A percentile compares a stretch with the other conserved stretches of the same genome.
Conservation (phyloP, 2,113 vertebrate genomes). For the Caranx ignobilis region DNA sequence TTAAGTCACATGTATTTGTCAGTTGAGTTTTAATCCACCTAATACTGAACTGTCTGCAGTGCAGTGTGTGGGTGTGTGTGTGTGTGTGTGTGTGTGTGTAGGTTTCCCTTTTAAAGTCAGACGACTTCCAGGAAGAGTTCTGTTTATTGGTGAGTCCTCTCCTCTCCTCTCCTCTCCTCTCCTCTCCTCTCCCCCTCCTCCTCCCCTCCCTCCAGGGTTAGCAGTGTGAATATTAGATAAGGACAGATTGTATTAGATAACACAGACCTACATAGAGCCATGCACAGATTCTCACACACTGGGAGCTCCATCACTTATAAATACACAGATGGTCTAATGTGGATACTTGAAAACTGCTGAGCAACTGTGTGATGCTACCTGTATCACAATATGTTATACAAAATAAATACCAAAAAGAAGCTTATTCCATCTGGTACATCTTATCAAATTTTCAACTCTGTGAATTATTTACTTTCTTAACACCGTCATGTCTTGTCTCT, state of each 20-base stretch:
- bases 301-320: conserved; percentile 20
- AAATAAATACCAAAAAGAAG: neutral
- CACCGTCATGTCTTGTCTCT: neutral
- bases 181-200: conserved; percentile 12
- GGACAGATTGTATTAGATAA: conserved; percentile 79
- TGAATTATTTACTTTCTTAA: neutral
- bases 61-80: neutral
- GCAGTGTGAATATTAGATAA: conserved; percentile 74
- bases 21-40: neutral
- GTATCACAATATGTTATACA: neutral
- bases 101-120: conserved; percentile 36
- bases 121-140: conserved; percentile 38
- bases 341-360: conserved; percentile 14
- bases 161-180: conserved; percentile 13
- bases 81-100: conserved; percentile 1
- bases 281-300: conserved; percentile 39
- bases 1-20: neutral
- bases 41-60: neutral
- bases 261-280: conserved; percentile 70
- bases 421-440: neutral
- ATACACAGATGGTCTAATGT: neutral
- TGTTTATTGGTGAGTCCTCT: conserved; percentile 38
- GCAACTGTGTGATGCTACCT: neutral
- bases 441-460: neutral
- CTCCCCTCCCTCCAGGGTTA: conserved; percentile 48